A percentile compares a stretch with the other conserved stretches of the same genome.
These are phyloP conservation scores for Micromussa lordhowensis DNA, from an alignment of 92 coral and sea anemone species.

Conservation along the genomic window DNA sequence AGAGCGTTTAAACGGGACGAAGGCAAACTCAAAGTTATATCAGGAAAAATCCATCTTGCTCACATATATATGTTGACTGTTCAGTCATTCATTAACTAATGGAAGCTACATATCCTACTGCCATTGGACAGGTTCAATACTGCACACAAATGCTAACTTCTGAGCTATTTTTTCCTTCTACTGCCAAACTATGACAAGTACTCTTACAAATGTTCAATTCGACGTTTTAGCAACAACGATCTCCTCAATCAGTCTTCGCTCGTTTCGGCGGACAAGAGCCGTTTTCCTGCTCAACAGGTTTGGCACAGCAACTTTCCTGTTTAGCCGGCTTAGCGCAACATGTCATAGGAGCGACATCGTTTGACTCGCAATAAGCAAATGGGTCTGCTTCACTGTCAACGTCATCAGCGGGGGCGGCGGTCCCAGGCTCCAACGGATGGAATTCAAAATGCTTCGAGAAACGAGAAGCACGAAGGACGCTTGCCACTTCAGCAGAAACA, in stretches of 20 bases:
- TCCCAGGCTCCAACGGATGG: slow-evolving; percentile 42
- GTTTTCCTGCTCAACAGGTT: slow-evolving; percentile 6
- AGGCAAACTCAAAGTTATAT: too few species aligned
- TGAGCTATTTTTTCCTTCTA: too few species aligned
- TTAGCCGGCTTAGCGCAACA: slow-evolving; percentile 32
- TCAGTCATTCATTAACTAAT: too few species aligned
- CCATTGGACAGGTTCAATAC: too few species aligned
- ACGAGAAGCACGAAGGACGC: slow-evolving; percentile 58
- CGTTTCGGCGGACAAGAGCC: slow-evolving; percentile 5
- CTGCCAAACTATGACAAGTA: too few species aligned
- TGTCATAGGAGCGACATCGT: slow-evolving; percentile 6
- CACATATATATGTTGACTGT: too few species aligned
- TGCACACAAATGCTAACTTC: too few species aligned
- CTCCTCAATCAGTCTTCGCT: not conserved
- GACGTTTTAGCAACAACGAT: slow-evolving; percentile 7
- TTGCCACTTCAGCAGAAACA: slow-evolving; percentile 74
- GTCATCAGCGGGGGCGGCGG: slow-evolving; percentile 41
- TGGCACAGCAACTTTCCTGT: not conserved
- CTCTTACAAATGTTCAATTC: not conserved
- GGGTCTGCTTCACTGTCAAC: slow-evolving; percentile 71
- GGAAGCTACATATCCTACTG: too few species aligned
- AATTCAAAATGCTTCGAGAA: slow-evolving; percentile 74
- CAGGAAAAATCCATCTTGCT: too few species aligned
- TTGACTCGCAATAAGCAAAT: slow-evolving; percentile 55
- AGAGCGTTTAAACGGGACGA: too few species aligned